Conservation (phyloP, 2,797 vertebrate species). For the Acrocephalus scirpaceus region DNA sequence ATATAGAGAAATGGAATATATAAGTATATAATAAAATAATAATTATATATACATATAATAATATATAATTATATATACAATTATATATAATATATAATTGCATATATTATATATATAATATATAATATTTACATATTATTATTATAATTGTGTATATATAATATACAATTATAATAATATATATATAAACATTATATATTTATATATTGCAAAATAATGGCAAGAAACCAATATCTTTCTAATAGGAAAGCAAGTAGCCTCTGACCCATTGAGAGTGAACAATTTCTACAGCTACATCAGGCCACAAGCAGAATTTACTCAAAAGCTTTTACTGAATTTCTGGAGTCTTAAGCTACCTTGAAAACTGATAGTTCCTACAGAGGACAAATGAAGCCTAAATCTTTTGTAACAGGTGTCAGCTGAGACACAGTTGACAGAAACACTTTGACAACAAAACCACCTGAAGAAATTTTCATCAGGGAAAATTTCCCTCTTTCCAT, state of each 20-base stretch:
- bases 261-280: not conserved
- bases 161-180: too few relatives aligned
- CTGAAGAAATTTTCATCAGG: not conserved
- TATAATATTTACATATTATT: too few relatives aligned
- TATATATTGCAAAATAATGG: not conserved
- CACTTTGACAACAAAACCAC: not conserved
- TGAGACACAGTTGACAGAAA: not conserved
- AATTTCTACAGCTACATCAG: not conserved
- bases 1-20: not conserved
- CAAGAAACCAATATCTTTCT: not conserved
- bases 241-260: not conserved
- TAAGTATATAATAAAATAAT: not conserved
- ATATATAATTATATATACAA: too few relatives aligned
- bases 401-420: not conserved
- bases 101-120: too few relatives aligned
- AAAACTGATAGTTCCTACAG: not conserved
- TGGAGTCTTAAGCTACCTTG: not conserved
- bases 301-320: not conserved
- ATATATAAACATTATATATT: too few relatives aligned
- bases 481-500: not conserved
- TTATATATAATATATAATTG: too few relatives aligned
- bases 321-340: not conserved
- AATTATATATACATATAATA: not conserved
- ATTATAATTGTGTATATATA: too few relatives aligned
- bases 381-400: not conserved